Evolutionary conservation across 2,113 vertebrate genomes (phyloP), one percentile per base, ranked within the genome.

Genomic region (Laticauda laticaudata): DNA sequence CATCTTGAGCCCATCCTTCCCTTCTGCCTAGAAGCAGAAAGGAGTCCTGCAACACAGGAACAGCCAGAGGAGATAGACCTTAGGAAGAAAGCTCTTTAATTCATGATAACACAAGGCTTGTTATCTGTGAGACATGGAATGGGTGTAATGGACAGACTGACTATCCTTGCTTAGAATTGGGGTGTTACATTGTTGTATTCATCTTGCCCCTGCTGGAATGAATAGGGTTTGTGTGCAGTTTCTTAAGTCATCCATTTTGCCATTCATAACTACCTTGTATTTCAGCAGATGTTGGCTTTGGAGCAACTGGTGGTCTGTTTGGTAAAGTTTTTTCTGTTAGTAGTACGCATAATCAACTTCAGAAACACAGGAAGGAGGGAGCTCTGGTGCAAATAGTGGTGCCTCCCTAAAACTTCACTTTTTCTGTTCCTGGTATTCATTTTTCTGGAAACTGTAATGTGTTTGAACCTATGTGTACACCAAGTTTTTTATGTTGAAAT

Each of bases 401-500:
- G 57, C 88, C n/a, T 90, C 53, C 87, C 26, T 48, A 20, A 87
- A 64, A 29, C 87, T 89, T 48, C 56, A 53, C 61, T 89, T 89
- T 89, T 90, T 94, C 53, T 29, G 69, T 89, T 91, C 23, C 53
- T n/a, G 85, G 92, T n/a, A 89, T 91, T 95, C 91, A 51, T 91
- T 95, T 90, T 9, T 91, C 81, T 90, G 93, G 93, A 95, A 92
- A 91, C 92, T 92, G 92, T 45, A 92, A 91, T 10, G 29, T 95
- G 91, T 92, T 91, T 69, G 55, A 92, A 0, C n/a, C 24, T n/a
- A 8, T 55, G 75, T 92, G n/a, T 86, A 87, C 88, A 56, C 29
- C 93, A 39, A 87, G 92, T 91, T 93, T 75, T 53, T 89, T 93
- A 55, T 59, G 64, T 92, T 75, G 54, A 51, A 23, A 0, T 85